phyloP scores from a whole-genome alignment of 2,888 invertebrate species.

The Drosophila subquinaria region DNA sequence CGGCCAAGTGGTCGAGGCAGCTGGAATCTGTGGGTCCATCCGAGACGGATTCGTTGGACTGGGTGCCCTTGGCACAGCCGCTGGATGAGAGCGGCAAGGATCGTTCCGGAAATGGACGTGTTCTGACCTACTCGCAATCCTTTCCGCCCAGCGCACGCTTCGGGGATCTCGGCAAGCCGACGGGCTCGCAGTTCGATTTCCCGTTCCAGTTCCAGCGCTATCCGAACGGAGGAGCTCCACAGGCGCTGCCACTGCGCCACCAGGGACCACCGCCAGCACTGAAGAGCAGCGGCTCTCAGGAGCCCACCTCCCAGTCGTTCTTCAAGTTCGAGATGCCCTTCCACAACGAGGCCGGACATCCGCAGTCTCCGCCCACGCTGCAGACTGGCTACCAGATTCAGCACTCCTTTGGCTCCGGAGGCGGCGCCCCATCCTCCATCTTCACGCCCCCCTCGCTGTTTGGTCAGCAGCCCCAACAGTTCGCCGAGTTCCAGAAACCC shows the following conservation, averaged over 20 bases:
- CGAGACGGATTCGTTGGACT: conserved; percentile 85
- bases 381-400: conserved; percentile 85
- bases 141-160: conserved; percentile 82
- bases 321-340: conserved; percentile 85
- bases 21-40: conserved; percentile 74
- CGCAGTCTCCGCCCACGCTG: conserved; percentile 73
- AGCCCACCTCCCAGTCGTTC: conserved; percentile 85
- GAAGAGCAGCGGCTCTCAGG: conserved; percentile 64
- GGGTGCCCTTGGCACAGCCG: conserved; percentile 87
- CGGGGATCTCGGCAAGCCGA: conserved; percentile 74
- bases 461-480: conserved; percentile 78
- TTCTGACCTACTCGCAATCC: conserved; percentile 84
- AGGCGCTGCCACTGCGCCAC: conserved; percentile 70
- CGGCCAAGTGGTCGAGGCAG: conserved; percentile 85
- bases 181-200: conserved; percentile 74
- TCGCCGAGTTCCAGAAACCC: conserved; percentile 80
- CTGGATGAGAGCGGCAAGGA: conserved; percentile 82
- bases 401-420: conserved; percentile 77
- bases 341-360: conserved; percentile 59
- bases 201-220: conserved; percentile 84
- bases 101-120: conserved; percentile 84
- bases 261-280: conserved; percentile 52
- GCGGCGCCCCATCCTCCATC: conserved; percentile 76
- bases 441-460: conserved; percentile 81
- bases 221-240: conserved; percentile 62